A percentile compares a stretch with the other conserved stretches of the same genome.
Evolutionary conservation across 2,113 vertebrate species (phyloP).

Genomic region (Corvus cornix): DNA sequence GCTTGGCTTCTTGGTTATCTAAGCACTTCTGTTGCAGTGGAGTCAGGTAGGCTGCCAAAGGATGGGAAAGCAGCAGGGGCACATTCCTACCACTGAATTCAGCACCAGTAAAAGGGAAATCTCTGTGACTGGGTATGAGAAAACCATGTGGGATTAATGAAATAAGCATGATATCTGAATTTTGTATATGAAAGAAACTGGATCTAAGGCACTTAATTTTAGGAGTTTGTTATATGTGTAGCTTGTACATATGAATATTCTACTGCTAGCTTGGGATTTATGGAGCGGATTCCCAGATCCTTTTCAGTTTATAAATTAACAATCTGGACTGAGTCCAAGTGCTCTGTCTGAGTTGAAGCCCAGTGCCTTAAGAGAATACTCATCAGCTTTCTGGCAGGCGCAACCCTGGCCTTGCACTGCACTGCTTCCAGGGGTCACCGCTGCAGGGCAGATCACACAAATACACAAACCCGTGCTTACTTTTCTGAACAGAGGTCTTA

Average conservation of each 20-base stretch:
- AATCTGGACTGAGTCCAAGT: background rate
- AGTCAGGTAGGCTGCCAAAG: background rate
- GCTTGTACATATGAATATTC: background rate
- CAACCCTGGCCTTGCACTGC: background rate
- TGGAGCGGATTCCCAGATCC: background rate
- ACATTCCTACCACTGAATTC: background rate
- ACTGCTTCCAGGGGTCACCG: background rate
- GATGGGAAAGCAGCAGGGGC: background rate
- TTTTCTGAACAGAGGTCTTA: constrained; percentile 9
- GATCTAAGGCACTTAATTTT: background rate
- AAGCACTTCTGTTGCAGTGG: background rate
- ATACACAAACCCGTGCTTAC: background rate
- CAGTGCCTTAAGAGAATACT: background rate
- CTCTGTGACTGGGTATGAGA: background rate
- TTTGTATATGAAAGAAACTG: background rate
- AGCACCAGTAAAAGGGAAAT: background rate
- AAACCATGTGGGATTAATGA: background rate
- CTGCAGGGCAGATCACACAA: background rate
- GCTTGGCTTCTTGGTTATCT: background rate
- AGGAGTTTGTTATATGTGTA: background rate
- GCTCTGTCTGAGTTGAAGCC: background rate
- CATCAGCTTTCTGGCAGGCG: background rate
- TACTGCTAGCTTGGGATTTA: background rate
- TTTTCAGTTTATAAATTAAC: constrained; percentile 19
- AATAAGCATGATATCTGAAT: background rate